phyloP scores from a whole-genome alignment of 2,113 vertebrate genomes.

The Cygnus buccinator region DNA sequence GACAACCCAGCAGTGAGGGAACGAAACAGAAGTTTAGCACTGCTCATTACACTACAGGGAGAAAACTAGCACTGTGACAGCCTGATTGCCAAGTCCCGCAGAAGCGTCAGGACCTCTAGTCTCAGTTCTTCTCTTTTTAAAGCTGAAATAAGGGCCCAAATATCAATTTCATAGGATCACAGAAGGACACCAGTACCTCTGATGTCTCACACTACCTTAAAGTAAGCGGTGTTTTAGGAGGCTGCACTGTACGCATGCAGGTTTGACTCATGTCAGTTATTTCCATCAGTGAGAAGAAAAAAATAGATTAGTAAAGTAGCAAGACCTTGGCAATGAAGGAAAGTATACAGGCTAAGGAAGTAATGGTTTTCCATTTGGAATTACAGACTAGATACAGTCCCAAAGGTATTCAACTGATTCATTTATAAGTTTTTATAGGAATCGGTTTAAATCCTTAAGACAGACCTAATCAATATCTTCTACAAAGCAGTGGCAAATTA shows the following conservation, averaged over 20 bases:
- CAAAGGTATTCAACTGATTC: not conserved
- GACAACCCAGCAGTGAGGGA: not conserved
- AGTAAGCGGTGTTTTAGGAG: not conserved
- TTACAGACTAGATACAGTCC: not conserved
- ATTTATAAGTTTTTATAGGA: constrained; percentile 30
- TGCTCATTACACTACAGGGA: not conserved
- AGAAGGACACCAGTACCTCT: not conserved
- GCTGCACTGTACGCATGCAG: not conserved
- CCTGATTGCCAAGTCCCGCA: not conserved
- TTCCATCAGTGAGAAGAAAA: not conserved
- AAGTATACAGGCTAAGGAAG: not conserved
- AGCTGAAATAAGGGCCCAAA: not conserved
- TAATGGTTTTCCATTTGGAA: not conserved
- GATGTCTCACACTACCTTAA: not conserved
- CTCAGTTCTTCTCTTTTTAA: not conserved
- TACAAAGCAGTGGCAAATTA: constrained; percentile 62
- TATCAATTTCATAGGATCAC: not conserved
- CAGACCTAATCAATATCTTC: constrained; percentile 29
- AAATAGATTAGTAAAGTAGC: not conserved
- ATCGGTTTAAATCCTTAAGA: constrained; percentile 8
- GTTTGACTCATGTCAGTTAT: not conserved
- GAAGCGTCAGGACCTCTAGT: not conserved
- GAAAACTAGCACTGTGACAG: not conserved
- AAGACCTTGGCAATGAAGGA: not conserved
- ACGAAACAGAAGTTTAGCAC: not conserved